Evolutionary conservation across 2,797 vertebrate genomes (phyloP).

Genomic region (Melanotaenia pygmaea): DNA sequence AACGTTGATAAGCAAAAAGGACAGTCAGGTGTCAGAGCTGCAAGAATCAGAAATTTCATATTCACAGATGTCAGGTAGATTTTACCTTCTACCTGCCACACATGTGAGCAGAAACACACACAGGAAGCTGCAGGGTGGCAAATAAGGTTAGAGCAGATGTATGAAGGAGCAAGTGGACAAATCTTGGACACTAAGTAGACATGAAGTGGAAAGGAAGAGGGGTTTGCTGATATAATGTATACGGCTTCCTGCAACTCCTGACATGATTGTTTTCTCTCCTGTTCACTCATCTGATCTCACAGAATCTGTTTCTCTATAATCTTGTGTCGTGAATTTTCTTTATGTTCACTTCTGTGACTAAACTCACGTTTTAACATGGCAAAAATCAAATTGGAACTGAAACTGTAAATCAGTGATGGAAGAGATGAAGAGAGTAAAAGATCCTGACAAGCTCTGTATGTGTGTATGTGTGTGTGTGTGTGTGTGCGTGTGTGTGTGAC

Average conservation of each 20-base stretch:
- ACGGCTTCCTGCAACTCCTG: slow-evolving; percentile 4
- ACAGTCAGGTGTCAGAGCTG: slow-evolving; percentile 15
- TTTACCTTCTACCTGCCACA: slow-evolving; percentile 16
- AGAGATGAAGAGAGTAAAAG: slow-evolving; percentile 58
- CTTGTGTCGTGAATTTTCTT: neutral
- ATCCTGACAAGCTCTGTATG: slow-evolving; percentile 61
- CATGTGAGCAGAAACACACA: slow-evolving; percentile 21
- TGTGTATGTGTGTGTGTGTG: slow-evolving; percentile 27
- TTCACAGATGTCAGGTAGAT: slow-evolving; percentile 24
- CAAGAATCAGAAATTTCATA: slow-evolving; percentile 31
- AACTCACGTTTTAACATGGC: slow-evolving; percentile 25
- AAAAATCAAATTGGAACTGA: slow-evolving; percentile 48
- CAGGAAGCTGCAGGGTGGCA: slow-evolving; percentile 2
- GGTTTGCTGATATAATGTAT: neutral
- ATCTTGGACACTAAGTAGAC: slow-evolving; percentile 4
- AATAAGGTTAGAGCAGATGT: slow-evolving; percentile 6
- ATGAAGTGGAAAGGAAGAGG: neutral
- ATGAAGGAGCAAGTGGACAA: neutral
- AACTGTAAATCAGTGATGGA: slow-evolving; percentile 25
- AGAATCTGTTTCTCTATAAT: neutral
- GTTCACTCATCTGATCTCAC: neutral
- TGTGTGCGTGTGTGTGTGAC: slow-evolving; percentile 52
- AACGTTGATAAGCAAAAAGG: slow-evolving; percentile 19
- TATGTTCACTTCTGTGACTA: slow-evolving; percentile 1
- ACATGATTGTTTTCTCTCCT: neutral